phyloP scores from a whole-genome alignment of 2,888 invertebrate genomes.

The Polylopha cassiicola region DNA sequence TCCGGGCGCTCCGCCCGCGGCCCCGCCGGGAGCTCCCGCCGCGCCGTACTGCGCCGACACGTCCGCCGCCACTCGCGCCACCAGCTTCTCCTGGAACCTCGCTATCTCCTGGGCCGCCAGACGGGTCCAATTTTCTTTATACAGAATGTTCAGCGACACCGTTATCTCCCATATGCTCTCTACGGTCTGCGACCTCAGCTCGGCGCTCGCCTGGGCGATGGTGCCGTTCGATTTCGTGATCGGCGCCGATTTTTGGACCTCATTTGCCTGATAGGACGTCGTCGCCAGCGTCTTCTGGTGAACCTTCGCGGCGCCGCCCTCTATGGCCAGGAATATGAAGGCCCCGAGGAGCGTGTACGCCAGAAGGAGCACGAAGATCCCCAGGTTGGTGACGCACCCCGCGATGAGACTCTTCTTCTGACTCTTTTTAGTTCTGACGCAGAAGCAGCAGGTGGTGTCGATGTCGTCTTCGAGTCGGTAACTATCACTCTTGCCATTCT shows the following conservation, averaged over 20 bases:
- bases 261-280: slow-evolving; percentile 65
- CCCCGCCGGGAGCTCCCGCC: slow-evolving; percentile 64
- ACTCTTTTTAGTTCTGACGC: slow-evolving; percentile 67
- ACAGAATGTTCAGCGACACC: slow-evolving; percentile 89
- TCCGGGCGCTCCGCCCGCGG: slow-evolving; percentile 60
- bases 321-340: slow-evolving; percentile 90
- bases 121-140: slow-evolving; percentile 93
- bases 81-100: slow-evolving; percentile 88
- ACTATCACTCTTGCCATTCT: slow-evolving; percentile 58
- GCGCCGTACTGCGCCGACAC: slow-evolving; percentile 77
- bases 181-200: slow-evolving; percentile 80
- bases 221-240: slow-evolving; percentile 55
- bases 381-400: slow-evolving; percentile 86
- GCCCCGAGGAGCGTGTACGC: slow-evolving; percentile 86
- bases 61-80: slow-evolving; percentile 86
- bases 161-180: slow-evolving; percentile 96
- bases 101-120: slow-evolving; percentile 82
- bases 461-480: slow-evolving; percentile 59
- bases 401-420: slow-evolving; percentile 74
- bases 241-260: slow-evolving; percentile 51
- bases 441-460: slow-evolving; percentile 67
- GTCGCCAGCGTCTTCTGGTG: slow-evolving; percentile 72
- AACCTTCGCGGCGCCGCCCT: slow-evolving; percentile 79
- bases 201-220: slow-evolving; percentile 64
- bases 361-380: slow-evolving; percentile 87